A percentile compares a stretch with the other conserved stretches of the same genome.
Evolutionary conservation across 2,888 invertebrate species (phyloP).

Genomic region (Nomada fabriciana): DNA sequence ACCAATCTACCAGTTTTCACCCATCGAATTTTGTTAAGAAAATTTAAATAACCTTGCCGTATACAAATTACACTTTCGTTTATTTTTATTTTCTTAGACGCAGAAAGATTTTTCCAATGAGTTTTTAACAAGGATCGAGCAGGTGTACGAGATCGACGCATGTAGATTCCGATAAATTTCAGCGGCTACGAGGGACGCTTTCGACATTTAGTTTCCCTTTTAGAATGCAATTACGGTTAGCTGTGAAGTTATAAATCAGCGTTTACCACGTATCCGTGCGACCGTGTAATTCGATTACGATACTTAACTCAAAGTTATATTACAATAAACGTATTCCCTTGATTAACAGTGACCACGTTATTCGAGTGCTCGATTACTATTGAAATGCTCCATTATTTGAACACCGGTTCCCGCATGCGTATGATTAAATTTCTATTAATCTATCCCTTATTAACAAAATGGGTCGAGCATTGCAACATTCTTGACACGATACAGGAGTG

Average conservation of each 20-base stretch:
- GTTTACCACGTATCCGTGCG: background rate
- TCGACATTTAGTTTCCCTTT: constrained; percentile 9
- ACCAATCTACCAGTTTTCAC: too few relatives aligned
- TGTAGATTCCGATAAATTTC: background rate
- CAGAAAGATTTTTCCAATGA: background rate
- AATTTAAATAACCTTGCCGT: too few relatives aligned
- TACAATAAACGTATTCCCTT: constrained; percentile 22
- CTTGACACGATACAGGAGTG: too few relatives aligned
- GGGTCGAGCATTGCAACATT: too few relatives aligned
- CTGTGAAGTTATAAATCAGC: constrained; percentile 40
- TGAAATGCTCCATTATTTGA: constrained; percentile 18
- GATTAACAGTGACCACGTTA: constrained; percentile 29
- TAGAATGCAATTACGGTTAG: constrained; percentile 17
- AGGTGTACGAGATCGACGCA: background rate
- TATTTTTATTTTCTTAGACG: too few relatives aligned
- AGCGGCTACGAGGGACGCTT: background rate
- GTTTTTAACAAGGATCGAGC: background rate
- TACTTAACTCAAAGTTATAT: constrained; percentile 16
- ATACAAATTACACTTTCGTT: too few relatives aligned
- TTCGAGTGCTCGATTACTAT: constrained; percentile 14
- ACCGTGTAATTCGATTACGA: constrained; percentile 29
- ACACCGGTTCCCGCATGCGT: background rate
- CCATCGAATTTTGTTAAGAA: too few relatives aligned
- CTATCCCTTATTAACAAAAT: background rate
- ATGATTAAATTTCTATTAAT: constrained; percentile 8